Evolutionary conservation across 2,888 invertebrate genomes (phyloP), one percentile per base, ranked within the genome.

Genomic region (Apocheima hispidaria): DNA sequence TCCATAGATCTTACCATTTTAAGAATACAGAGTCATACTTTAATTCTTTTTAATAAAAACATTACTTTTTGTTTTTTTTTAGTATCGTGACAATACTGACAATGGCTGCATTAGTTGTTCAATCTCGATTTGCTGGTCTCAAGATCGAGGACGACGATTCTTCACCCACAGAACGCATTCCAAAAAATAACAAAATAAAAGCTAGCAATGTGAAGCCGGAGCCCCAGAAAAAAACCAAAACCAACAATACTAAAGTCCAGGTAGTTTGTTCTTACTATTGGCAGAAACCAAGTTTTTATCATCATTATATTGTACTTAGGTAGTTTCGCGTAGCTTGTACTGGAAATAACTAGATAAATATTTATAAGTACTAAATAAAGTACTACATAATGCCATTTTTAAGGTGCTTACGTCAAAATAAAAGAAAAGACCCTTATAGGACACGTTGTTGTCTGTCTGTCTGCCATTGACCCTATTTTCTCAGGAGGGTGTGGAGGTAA

Each of bases 111-210:
- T 91, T 94, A 38, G 94, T 95, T 54, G 94, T 95, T 61, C 95
- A 95, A 68, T 96, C 96, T 21, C 93, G 96, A 74, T 96, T 96
- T 86, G 95, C 96, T 61, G 95, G 96, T 66, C 92, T 96, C 52
- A 95, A 95, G 84, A 94, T 96, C 57, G 96, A 96, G 75, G 96
- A 96, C 73, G 96, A 96, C 70, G 96, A 96, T 50, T 77, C 79
- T 70, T 78, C 87, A 61, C 63, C 80, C 75, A 81, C 73, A 72
- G 86, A 61, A 53, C 82, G 81, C 33, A 56, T 7, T 36, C 51
- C 40, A 60, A 75, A 52, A 51, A 84, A 85, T 73, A 94, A 93
- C 68, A 71, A 83, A 12, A 92, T 91, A 77, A 93, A 93, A 73
- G 71, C 67, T 59, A 90, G 67, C 54, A 65, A 67, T 44, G 69